Evolutionary conservation across 2,888 invertebrate species (phyloP).

Genomic region (Phaonia tiefii): DNA sequence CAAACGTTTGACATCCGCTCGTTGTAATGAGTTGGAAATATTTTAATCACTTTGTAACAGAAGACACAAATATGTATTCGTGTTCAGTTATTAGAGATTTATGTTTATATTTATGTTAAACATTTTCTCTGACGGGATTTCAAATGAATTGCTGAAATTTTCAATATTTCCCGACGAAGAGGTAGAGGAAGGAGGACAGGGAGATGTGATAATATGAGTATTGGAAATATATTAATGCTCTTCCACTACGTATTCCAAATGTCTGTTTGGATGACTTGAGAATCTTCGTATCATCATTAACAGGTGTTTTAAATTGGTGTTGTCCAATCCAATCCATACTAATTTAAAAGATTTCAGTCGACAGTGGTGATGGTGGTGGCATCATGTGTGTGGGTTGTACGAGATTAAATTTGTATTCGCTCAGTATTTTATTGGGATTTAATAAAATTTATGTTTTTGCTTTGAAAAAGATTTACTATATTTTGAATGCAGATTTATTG

Average conservation of each 20-base stretch:
- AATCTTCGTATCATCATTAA: too few relatives aligned
- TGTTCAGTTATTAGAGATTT: not conserved
- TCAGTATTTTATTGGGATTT: not conserved
- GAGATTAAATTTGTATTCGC: not conserved
- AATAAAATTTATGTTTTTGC: constrained; percentile 27
- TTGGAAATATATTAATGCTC: too few relatives aligned
- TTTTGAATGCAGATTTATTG: constrained; percentile 47
- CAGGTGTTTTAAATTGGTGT: constrained; percentile 27
- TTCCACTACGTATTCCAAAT: too few relatives aligned
- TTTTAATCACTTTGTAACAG: constrained; percentile 14
- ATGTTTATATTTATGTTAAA: not conserved
- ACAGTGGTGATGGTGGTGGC: too few relatives aligned
- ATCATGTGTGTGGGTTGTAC: constrained; percentile 2
- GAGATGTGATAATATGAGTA: too few relatives aligned
- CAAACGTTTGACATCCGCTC: constrained; percentile 22
- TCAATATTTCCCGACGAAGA: constrained; percentile 3
- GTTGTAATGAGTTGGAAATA: constrained; percentile 13
- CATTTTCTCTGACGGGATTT: not conserved
- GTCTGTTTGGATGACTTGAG: too few relatives aligned
- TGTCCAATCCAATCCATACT: not conserved
- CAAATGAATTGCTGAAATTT: not conserved
- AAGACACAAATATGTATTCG: not conserved
- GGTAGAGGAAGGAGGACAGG: not conserved
- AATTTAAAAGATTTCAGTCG: too few relatives aligned
- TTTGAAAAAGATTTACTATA: constrained; percentile 40